Base-by-base conservation (phyloP, 2,888 invertebrate species). In the Melanostoma mellinum region DNA sequence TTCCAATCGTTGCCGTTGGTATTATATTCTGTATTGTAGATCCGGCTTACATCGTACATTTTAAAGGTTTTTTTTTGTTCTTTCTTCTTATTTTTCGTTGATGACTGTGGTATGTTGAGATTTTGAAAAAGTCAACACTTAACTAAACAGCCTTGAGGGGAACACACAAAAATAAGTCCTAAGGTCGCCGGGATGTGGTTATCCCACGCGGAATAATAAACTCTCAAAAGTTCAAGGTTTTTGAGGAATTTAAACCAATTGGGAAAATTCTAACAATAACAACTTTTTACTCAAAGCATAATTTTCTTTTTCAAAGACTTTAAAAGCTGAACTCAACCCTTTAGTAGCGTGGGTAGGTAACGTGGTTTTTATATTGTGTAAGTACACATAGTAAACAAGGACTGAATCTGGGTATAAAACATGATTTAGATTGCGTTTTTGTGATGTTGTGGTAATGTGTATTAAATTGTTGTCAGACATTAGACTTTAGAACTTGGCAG, bases 1-100 rank as follows among this genome's bases (percentile, higher is more conserved):
- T 53, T 68, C 32, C 36, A 65, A 72, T 75, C 46, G 63, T 48
- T 63, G 20, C 20, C 20, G 20, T 8, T 68, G 56, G 56, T 50
- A 35, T 53, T 33, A 50, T 69, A 50, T 63, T 36, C 38, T 38
- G 30, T n/a, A 46, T 63, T 63, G 63, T 63, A 63, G 48, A 63
- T 63, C 63, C 63, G 63, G 63, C 50, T 63, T 63, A 63, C 38
- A 63, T 38, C 63, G 50, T 63, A 63, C 50, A 38, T 50, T 50
- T 38, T 63, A 50, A 63, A 50, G 63, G 50, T 9, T 63, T 63
- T 50, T 50, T 32, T 10, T 50, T 63, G 50, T 63, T 48, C 38
- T 63, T 32, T 50, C 30, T 50, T 48, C 48, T 63, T 50, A 63
- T 63, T 63, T 63, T 63, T 63, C 63, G 63, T 38, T 20, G 20